Evolutionary conservation across 2,113 vertebrate species (phyloP).

Genomic region (Phasianus colchicus): DNA sequence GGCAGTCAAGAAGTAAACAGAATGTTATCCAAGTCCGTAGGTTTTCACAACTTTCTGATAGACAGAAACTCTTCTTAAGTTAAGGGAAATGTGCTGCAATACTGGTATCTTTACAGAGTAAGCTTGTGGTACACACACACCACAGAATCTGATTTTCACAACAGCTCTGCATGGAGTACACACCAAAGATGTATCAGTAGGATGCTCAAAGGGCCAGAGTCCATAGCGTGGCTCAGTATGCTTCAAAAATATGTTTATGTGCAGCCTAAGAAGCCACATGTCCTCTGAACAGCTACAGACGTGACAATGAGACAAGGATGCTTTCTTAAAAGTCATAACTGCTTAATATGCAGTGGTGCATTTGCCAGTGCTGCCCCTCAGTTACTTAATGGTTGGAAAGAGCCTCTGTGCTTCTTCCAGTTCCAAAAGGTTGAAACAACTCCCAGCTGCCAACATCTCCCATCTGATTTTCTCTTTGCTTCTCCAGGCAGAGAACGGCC

Average conservation of each 20-base stretch:
- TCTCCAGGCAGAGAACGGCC: neutral
- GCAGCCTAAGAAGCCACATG: neutral
- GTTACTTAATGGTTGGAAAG: neutral
- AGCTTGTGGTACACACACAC: neutral
- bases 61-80: neutral
- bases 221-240: neutral
- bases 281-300: neutral
- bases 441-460: neutral
- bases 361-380: neutral
- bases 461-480: neutral
- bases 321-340: neutral
- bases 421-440: neutral
- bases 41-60: neutral
- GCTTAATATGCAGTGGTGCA: neutral
- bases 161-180: neutral
- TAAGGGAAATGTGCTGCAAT: neutral
- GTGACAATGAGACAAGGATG: neutral
- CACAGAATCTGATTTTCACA: neutral
- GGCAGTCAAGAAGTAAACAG: neutral
- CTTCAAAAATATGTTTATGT: neutral
- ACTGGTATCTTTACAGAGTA: neutral
- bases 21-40: neutral
- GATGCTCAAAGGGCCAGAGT: neutral
- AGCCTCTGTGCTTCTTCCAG: neutral
- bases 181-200: neutral